Evolutionary conservation across 2,797 vertebrate genomes (phyloP).

Genomic region (Cheirogaleus major): DNA sequence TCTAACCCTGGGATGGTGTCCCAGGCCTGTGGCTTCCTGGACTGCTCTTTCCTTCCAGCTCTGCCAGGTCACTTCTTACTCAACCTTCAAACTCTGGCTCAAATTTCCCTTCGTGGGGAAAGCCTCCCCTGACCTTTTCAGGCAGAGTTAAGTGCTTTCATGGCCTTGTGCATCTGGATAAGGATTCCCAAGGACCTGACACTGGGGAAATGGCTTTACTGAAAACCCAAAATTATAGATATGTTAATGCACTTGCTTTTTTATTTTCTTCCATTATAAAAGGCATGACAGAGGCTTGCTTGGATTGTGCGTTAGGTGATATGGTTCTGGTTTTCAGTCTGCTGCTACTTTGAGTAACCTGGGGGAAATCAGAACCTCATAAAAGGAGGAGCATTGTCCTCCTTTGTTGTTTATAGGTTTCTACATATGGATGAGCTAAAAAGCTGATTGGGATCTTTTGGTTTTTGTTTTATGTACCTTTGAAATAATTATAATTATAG

Average conservation of each 20-base stretch:
- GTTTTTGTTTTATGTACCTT: neutral
- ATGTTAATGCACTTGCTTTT: neutral
- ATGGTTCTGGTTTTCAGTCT: neutral
- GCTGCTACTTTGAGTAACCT: neutral
- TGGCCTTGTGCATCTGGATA: neutral
- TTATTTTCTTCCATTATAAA: neutral
- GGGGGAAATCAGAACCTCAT: neutral
- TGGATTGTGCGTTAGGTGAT: neutral
- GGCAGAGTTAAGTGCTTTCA: neutral
- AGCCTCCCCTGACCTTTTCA: constrained; percentile 46
- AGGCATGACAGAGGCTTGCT: neutral
- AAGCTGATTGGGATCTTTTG: neutral
- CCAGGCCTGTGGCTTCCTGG: neutral
- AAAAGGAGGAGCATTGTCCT: neutral
- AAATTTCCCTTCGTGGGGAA: neutral
- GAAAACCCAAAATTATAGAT: neutral
- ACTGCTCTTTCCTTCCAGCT: neutral
- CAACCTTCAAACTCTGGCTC: constrained; percentile 28
- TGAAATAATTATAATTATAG: neutral
- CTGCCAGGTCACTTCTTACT: constrained; percentile 50
- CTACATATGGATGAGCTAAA: neutral
- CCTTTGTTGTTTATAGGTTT: neutral
- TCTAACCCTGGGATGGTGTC: neutral
- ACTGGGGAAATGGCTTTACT: neutral
- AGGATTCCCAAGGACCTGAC: neutral